Conservation (phyloP, 2,797 vertebrate genomes). For the Chrosomus eos region DNA sequence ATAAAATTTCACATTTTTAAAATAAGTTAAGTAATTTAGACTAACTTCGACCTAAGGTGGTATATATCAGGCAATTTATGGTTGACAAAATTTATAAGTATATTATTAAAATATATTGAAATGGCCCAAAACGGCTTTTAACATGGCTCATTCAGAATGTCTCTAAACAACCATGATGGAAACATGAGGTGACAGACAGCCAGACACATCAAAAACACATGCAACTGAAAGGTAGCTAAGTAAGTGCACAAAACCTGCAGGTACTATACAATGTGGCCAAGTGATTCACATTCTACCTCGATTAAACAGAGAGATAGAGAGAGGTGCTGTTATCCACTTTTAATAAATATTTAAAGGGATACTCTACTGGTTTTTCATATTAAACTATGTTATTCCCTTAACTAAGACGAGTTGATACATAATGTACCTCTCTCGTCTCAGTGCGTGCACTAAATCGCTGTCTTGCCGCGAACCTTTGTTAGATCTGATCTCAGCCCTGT, state of each 20-base stretch:
- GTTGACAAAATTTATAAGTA: background rate
- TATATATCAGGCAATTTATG: background rate
- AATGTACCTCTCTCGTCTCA: too few relatives aligned
- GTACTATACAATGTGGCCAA: conserved; percentile 5
- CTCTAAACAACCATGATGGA: background rate
- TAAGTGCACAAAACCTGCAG: conserved; percentile 5
- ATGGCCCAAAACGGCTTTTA: background rate
- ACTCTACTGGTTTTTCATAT: too few relatives aligned
- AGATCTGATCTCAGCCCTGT: too few relatives aligned
- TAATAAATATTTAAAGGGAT: conserved; percentile 73
- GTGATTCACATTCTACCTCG: conserved; percentile 28
- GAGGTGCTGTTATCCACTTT: conserved; percentile 69
- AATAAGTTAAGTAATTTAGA: too few relatives aligned
- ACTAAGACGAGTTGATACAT: too few relatives aligned
- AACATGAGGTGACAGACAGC: conserved; percentile 12
- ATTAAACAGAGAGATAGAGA: background rate
- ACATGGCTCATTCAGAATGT: background rate
- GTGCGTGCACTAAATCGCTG: too few relatives aligned
- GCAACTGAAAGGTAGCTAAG: conserved; percentile 21
- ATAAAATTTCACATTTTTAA: too few relatives aligned
- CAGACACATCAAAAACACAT: conserved; percentile 29
- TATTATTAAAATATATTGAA: too few relatives aligned
- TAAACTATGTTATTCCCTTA: too few relatives aligned
- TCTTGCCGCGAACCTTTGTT: too few relatives aligned
- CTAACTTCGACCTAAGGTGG: too few relatives aligned